Evolutionary conservation across 2,888 invertebrate genomes (phyloP).

Genomic region (Acrobeloides nanus): DNA sequence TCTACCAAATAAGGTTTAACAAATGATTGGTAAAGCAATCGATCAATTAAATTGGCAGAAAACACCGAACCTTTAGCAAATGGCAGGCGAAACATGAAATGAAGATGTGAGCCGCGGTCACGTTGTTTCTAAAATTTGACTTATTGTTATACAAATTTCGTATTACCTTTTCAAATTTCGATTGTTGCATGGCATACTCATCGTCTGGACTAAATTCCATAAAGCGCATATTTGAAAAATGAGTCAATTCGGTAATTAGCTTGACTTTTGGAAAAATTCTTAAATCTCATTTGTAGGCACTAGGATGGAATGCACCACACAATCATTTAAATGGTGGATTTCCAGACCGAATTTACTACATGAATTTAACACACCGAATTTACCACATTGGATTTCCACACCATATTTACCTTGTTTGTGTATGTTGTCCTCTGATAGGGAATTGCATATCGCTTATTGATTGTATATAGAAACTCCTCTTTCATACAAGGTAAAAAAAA

Average conservation of each 20-base stretch:
- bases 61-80: slow-evolving; percentile 97
- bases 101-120: slow-evolving; percentile 92
- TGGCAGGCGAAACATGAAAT: slow-evolving; percentile 95
- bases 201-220: slow-evolving; percentile 98
- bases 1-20: slow-evolving; percentile 97
- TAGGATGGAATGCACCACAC: too few relatives aligned
- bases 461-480: too few relatives aligned
- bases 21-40: slow-evolving; percentile 81
- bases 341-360: too few relatives aligned
- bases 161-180: slow-evolving; percentile 95
- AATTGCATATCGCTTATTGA: too few relatives aligned
- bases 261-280: slow-evolving; percentile 96
- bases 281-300: neutral
- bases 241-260: slow-evolving; percentile 92
- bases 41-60: slow-evolving; percentile 96
- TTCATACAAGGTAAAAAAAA: too few relatives aligned
- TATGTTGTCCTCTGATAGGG: too few relatives aligned
- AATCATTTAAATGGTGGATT: too few relatives aligned
- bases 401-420: too few relatives aligned
- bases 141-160: neutral
- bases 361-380: too few relatives aligned
- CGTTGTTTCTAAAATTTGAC: slow-evolving; percentile 82
- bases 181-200: slow-evolving; percentile 87
- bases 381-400: too few relatives aligned
- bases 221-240: slow-evolving; percentile 96